Evolutionary conservation across 2,797 vertebrate species (phyloP).

Genomic region (Acanthiza pusilla): DNA sequence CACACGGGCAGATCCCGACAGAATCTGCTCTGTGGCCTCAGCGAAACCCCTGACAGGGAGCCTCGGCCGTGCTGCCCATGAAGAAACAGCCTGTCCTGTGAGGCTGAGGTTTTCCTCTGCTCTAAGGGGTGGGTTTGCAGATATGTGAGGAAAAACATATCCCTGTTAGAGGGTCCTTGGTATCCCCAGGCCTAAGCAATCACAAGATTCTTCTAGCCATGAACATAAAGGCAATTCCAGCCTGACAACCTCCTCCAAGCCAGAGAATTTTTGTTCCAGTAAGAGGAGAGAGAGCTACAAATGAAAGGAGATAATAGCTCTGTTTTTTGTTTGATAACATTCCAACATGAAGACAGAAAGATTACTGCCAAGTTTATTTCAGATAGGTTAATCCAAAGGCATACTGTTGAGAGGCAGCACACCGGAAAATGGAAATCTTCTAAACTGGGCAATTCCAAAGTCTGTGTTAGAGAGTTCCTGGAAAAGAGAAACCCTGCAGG

Average conservation of each 20-base stretch:
- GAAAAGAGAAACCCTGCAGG: not conserved
- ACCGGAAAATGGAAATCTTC: not conserved
- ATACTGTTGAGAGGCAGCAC: not conserved
- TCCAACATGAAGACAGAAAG: not conserved
- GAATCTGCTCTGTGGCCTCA: not conserved
- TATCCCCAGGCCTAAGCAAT: not conserved
- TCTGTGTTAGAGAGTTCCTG: not conserved
- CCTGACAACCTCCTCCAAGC: not conserved
- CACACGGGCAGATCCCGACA: fast-evolving
- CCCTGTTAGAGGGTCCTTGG: fast-evolving
- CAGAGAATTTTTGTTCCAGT: not conserved
- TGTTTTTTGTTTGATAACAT: not conserved
- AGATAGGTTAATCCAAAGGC: not conserved
- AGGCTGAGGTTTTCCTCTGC: not conserved
- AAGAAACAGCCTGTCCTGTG: not conserved
- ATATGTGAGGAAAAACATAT: not conserved
- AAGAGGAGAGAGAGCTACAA: not conserved
- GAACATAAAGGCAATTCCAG: not conserved
- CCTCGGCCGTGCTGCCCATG: not conserved
- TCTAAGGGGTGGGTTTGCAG: not conserved
- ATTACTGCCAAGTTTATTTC: not conserved
- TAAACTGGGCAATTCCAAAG: not conserved
- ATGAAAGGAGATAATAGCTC: not conserved
- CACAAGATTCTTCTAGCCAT: not conserved
- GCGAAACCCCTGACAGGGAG: not conserved